These are phyloP conservation scores for Amia ocellicauda DNA, from an alignment of 2,113 vertebrate species.

Conservation along the genomic window DNA sequence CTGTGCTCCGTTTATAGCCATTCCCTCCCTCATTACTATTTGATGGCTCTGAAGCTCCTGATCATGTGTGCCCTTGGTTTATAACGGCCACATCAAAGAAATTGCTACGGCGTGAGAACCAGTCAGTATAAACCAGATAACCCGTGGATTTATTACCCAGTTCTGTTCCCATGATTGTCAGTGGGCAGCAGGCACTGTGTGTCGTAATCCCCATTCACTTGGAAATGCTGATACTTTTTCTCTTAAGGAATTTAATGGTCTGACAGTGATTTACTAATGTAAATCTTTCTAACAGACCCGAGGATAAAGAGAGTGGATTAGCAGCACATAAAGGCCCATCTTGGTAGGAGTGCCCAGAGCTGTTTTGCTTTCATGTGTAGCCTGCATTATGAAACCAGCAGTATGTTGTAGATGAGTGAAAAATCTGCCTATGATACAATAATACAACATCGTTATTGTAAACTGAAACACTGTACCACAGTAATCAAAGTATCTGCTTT, in stretches of 20 bases:
- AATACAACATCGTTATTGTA: no score
- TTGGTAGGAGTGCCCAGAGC: slow-evolving; percentile 37
- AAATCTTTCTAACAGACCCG: slow-evolving; percentile 55
- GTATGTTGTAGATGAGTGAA: slow-evolving; percentile 20
- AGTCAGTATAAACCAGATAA: slow-evolving; percentile 61
- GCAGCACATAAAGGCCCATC: slow-evolving; percentile 33
- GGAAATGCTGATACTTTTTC: slow-evolving; percentile 55
- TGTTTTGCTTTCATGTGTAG: slow-evolving; percentile 37
- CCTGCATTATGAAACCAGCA: slow-evolving; percentile 18
- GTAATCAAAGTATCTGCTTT: no score
- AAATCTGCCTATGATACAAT: no score
- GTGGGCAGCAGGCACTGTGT: slow-evolving; percentile 51
- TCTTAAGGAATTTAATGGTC: slow-evolving; percentile 63
- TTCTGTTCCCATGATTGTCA: slow-evolving; percentile 65
- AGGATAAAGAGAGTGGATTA: slow-evolving; percentile 44
- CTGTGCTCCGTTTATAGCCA: no score
- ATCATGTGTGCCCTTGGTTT: slow-evolving; percentile 50
- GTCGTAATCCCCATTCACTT: slow-evolving; percentile 70
- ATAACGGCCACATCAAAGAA: slow-evolving; percentile 69
- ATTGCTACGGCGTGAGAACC: slow-evolving; percentile 62
- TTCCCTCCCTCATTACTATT: no score
- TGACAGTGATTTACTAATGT: slow-evolving; percentile 63
- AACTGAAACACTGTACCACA: no score
- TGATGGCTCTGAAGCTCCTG: slow-evolving; percentile 1
- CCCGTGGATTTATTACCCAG: slow-evolving; percentile 63